Percentiles rank a stretch among this genome's conserved stretches.
These are phyloP conservation scores for Lordiphosa fenestrarum DNA, from an alignment of 2,888 invertebrate genomes.

Conservation along the genomic window DNA sequence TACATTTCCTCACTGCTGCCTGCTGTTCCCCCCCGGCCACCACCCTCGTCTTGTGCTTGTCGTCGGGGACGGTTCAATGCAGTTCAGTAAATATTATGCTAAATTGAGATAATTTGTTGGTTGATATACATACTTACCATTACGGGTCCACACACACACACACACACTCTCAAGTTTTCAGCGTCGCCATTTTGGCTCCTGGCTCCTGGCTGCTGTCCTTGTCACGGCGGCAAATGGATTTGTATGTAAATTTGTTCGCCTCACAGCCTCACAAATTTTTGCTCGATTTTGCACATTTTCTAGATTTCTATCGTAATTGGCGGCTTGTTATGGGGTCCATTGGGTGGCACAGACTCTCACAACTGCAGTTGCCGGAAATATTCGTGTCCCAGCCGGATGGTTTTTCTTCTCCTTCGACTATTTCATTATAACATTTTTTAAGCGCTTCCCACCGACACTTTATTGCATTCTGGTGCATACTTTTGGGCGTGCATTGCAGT, in stretches of 20 bases:
- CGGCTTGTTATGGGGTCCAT: conserved; percentile 57
- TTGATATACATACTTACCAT: conserved; percentile 41
- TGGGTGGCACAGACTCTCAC: neutral
- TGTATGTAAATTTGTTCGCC: conserved; percentile 68
- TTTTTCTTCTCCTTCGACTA: too few species aligned
- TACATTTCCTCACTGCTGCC: neutral
- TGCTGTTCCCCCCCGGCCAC: conserved; percentile 2
- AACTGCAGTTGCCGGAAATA: conserved; percentile 3
- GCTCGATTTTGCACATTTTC: conserved; percentile 71
- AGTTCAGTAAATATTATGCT: conserved; percentile 72
- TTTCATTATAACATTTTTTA: too few species aligned
- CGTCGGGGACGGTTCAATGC: conserved; percentile 57
- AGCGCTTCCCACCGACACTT: too few species aligned
- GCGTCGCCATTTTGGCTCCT: conserved; percentile 37
- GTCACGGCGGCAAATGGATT: conserved; percentile 42
- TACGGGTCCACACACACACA: neutral
- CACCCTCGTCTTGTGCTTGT: neutral
- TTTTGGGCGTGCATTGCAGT: too few species aligned
- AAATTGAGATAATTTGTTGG: conserved; percentile 72
- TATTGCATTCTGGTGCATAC: too few species aligned
- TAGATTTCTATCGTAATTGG: conserved; percentile 71
- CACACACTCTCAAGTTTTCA: neutral
- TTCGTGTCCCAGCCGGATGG: neutral
- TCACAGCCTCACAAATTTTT: conserved; percentile 70
- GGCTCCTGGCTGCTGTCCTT: conserved; percentile 13